Percentiles rank a stretch among this genome's conserved stretches.
These are phyloP conservation scores for Bombyx mori DNA, from an alignment of 1,140 invertebrate species.

Conservation along the genomic window ASM3026992v2 NC_085107.1:19118501-19119000, in stretches of 20 bases:
- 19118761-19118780: conserved; percentile 17
- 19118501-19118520: conserved; percentile 43
- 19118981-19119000: conserved; percentile 46
- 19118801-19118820: conserved; percentile 29
- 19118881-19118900: conserved; percentile 37
- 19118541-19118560: conserved; percentile 48
- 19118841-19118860: conserved; percentile 50
- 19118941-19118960: conserved; percentile 13
- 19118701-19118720: not conserved
- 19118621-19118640: conserved; percentile 22
- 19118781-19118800: conserved; percentile 25
- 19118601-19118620: conserved; percentile 10
- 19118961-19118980: conserved; percentile 25
- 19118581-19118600: conserved; percentile 37
- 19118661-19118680: conserved; percentile 6
- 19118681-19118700: conserved; percentile 10
- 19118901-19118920: conserved; percentile 19
- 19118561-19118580: conserved; percentile 44
- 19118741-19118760: conserved; percentile 21
- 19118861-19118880: conserved; percentile 30
- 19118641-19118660: conserved; percentile 29
- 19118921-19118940: conserved; percentile 8
- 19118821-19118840: conserved; percentile 15
- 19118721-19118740: conserved; percentile 11
- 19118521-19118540: conserved; percentile 45